Base-by-base conservation (phyloP, 2,888 invertebrate species). In the Taphrorychus bicolor region DNA sequence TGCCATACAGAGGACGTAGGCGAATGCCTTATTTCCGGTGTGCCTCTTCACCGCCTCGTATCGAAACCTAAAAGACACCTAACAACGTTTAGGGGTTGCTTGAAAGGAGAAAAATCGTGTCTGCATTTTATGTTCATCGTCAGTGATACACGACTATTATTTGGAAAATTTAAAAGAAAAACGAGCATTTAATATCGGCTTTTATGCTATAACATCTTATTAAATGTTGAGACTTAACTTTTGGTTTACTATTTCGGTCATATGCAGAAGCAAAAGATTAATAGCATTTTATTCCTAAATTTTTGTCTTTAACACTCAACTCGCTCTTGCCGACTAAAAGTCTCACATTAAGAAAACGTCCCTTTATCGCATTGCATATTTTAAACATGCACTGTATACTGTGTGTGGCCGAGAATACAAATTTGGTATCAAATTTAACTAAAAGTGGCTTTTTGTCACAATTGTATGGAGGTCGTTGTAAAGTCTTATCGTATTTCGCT, bases 401-500 rank as follows among this genome's bases (percentile, higher is more conserved):
- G 59, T 59, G 62, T 60, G 60, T 59, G 59, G 54, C 18, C 56
- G 66, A 32, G 69, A 69, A 69, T 69, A 64, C 69, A 60, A 69
- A 69, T 69, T 69, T 64, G 57, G 59, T 52, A 54, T 57, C 60
- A 64, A 64, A 64, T 64, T 64, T 69, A 64, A 69, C 64, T 68
- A 57, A 69, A 60, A 59, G 69, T 59, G 64, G 60, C 64, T 59
- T 45, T 64, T 64, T 69, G 69, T 69, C 64, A 69, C 69, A 69
- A 60, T 69, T 69, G 32, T 64, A 45, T 54, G 48, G 59, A 48
- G 63, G 54, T 67, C 62, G 68, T 49, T 56, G 23, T 41, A 60
- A 60, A 64, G 69, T 60, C 64, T 69, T 69, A 69, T 69, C 69
- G 69, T 60, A 64, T 69, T 60, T 69, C 53, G 59, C 60, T 64